These are phyloP conservation scores for Chaetops frenatus DNA, from an alignment of 2,113 vertebrate species.

Conservation along the genomic window DNA sequence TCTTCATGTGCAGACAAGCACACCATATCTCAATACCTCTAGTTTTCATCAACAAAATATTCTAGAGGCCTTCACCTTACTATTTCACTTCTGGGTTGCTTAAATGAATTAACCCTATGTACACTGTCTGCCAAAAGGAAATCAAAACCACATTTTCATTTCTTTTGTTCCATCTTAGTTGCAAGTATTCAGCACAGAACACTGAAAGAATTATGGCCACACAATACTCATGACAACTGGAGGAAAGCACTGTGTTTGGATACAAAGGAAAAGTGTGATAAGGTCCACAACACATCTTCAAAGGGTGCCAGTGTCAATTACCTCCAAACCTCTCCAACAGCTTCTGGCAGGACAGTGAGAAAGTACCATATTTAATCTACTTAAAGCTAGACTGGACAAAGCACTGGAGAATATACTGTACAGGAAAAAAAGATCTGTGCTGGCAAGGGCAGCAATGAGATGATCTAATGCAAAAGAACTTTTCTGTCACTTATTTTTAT, in stretches of 20 bases:
- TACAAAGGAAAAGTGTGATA: slow-evolving; percentile 49
- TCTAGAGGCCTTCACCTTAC: not conserved
- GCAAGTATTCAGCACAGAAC: slow-evolving; percentile 29
- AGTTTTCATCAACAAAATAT: slow-evolving; percentile 37
- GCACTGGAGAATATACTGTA: not conserved
- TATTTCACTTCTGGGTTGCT: slow-evolving; percentile 21
- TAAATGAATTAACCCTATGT: slow-evolving; percentile 56
- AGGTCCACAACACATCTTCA: slow-evolving; percentile 53
- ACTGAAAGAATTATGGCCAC: slow-evolving; percentile 57
- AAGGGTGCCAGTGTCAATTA: slow-evolving; percentile 56
- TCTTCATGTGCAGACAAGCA: not conserved
- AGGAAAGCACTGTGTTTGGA: slow-evolving; percentile 48
- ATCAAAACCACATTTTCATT: slow-evolving; percentile 68
- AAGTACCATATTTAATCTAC: slow-evolving; percentile 60
- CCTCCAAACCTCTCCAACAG: slow-evolving; percentile 25
- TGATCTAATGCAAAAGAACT: not conserved
- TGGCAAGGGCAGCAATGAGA: not conserved
- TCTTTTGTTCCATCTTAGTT: slow-evolving; percentile 61
- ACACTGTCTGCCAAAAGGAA: slow-evolving; percentile 70
- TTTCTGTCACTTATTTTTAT: not conserved
- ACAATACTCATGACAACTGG: slow-evolving; percentile 41
- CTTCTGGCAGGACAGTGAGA: slow-evolving; percentile 47
- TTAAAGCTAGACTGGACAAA: slow-evolving; percentile 50
- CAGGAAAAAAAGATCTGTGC: not conserved
- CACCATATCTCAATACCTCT: not conserved